Base-by-base conservation (phyloP, 2,888 invertebrate genomes). In the Leptothorax acervorum region DNA sequence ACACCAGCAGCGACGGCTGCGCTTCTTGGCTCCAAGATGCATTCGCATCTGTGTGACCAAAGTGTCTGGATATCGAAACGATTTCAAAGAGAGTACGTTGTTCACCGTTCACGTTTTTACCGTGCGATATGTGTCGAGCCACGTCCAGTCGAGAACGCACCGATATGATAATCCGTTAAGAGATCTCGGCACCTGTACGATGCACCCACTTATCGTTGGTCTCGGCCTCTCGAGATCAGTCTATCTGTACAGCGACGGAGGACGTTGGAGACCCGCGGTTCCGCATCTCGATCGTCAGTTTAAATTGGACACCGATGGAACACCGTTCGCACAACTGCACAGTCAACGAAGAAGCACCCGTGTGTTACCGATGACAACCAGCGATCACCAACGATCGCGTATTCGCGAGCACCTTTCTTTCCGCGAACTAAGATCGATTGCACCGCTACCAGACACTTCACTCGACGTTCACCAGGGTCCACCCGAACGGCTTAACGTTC, bases 1-100 rank as follows among this genome's bases (percentile, higher is more conserved):
- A 71, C 68, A 90, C 87, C 90, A 90, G 88, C 90, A 92, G 91
- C 92, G 88, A 88, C 87, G 87, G 87, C 91, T 86, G 88, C 91
- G 85, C 84, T 85, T 83, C 84, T 84, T 85, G 51, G 65, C 39
- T 86, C 83, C 66, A 75, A 84, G 86, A 74, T 68, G 82, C 63
- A 83, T 90, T 88, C 87, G 90, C 90, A 90, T 90, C 89, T 90
- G 90, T 90, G 39, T 76, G 65, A 71, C 11, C 51, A 48, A 23
- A 74, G 68, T 66, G 9, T 51, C 78, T 18, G 28, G 51, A 35
- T 28, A 60, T 42, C 31, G 15, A 42, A 55, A n/a, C 12, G 55
- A 53, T n/a, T 70, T 57, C 11, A 83, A 42, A 68, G 2, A 31
- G 66, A 85, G 82, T 87, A 84, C 62, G 35, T 73, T 65, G 15